Base-by-base conservation (phyloP, 2,113 vertebrate genomes). In the Procavia capensis region DNA sequence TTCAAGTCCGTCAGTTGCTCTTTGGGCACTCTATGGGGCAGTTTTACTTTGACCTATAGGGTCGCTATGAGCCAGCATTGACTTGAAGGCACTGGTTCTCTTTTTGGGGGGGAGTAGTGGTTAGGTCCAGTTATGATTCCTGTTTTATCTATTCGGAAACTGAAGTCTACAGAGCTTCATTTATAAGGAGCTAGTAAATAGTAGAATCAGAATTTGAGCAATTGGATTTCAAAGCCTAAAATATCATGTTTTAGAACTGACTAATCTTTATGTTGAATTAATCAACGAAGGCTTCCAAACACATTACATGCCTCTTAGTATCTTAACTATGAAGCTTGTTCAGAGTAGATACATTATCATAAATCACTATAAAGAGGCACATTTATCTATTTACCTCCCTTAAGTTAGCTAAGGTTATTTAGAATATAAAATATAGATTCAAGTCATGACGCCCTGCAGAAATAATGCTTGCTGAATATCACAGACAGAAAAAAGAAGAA, bases 181-280 rank as follows among this genome's bases (percentile, higher is more conserved):
- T 39, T 11, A 70, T 9, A 79, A 93, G 34, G 20, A 93, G 9
- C 43, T 54, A 70, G 17, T 90, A 75, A 70, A 57, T 22, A 31
- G 5, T 57, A 90, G 47, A 93, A 80, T 84, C 36, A 75, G 41
- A 95, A 92, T 84, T 75, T 76, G 75, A 89, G 24, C 9, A n/a
- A 84, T 66, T 90, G 76, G 20, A 25, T 87, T 95, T 94, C 27
- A 90, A 95, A 92, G 27, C 17, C 31, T n/a, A 43, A 75, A 29
- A 72, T 47, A 39, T 1, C 11, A 24, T n/a, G 27, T 75, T 91
- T 96, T 68, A 90, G 70, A 92, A 31, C 41, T 43, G 57, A 90
- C 31, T 84, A 25, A 57, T 89, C 72, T 91, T 89, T 94, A n/a
- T 74, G 91, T 3, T 90, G 36, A 19, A 86, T 85, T 86, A 90